Base-by-base conservation (phyloP, 2,888 invertebrate genomes). In the Orchesellides sinensis region DNA sequence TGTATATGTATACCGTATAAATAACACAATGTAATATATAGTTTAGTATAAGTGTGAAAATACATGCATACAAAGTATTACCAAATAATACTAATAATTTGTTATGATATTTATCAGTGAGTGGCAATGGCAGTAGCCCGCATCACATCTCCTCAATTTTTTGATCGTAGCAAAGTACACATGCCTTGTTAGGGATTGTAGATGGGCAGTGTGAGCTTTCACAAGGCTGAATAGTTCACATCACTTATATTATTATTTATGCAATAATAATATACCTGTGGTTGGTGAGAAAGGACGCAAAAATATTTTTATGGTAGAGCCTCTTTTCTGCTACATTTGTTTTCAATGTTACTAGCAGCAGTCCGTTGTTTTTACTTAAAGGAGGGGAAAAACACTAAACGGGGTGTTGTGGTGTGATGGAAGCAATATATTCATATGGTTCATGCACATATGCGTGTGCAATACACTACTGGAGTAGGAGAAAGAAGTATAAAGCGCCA, bases 71-170 rank as follows among this genome's bases (percentile, higher is more conserved):
- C 3, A 49, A 68, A 23, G 40, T 40, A 45, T 45, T 40, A 40
- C 10, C 40, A 40, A 40, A 10, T 40, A 40, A 40, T 40, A 40
- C 10, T 40, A 40, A 40, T n/a, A 40, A n/a, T n/a, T n/a, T n/a
- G n/a, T 19, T 14, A 59, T 61, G 72, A 63, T 47, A 49, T 63
- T 10, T 45, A n/a, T 32, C 40, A n/a, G 65, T 19, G 54, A 63
- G 32, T 63, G 73, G 63, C 23, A 73, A 47, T 73, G 52, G 25
- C 54, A 74, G 25, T n/a, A 75, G 17, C 75, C 75, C 75, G 75
- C 75, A 66, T 75, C 27, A 56, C 3, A 47, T 2, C 40, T 70
- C 54, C 35, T 70, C 70, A 59, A 40, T 72, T 59, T 72, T 59
- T 72, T 72, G 59, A 72, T 72, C 59, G 47, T n/a, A n/a, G n/a